Conservation (phyloP, 2,797 vertebrate species). For the Enteromius thamalakanensis region DNA sequence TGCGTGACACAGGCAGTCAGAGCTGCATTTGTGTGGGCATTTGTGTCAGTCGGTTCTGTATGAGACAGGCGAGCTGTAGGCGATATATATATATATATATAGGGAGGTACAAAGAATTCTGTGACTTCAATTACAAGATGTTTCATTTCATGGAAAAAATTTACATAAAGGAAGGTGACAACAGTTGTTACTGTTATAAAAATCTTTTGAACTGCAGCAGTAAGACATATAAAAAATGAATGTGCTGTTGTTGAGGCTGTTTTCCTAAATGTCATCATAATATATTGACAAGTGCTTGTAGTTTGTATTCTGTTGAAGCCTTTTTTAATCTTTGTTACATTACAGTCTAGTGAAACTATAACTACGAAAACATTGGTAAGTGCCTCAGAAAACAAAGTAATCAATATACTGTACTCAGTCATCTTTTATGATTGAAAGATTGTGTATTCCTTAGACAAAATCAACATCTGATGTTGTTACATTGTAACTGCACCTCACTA, state of each 20-base stretch:
- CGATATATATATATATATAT: not conserved
- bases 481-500: too few relatives aligned
- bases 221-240: not conserved
- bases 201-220: not conserved
- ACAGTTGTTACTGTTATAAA: not conserved
- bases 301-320: not conserved
- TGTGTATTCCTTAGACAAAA: too few relatives aligned
- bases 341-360: not conserved
- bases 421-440: too few relatives aligned
- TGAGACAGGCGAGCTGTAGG: not conserved
- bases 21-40: slow-evolving; percentile 16
- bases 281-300: not conserved
- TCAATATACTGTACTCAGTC: too few relatives aligned
- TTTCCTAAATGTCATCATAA: too few relatives aligned
- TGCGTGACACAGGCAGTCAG: not conserved
- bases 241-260: not conserved
- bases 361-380: too few relatives aligned
- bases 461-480: too few relatives aligned
- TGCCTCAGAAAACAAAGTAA: too few relatives aligned
- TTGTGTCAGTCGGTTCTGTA: slow-evolving; percentile 18
- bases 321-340: not conserved
- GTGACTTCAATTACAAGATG: slow-evolving; percentile 17
- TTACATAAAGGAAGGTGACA: slow-evolving; percentile 14
- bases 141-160: slow-evolving; percentile 13
- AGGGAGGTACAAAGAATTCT: not conserved